Percentiles rank a stretch among this genome's conserved stretches.
phyloP scores from a whole-genome alignment of 1,140 invertebrate genomes.

The Eupristina koningsbergeri region DNA sequence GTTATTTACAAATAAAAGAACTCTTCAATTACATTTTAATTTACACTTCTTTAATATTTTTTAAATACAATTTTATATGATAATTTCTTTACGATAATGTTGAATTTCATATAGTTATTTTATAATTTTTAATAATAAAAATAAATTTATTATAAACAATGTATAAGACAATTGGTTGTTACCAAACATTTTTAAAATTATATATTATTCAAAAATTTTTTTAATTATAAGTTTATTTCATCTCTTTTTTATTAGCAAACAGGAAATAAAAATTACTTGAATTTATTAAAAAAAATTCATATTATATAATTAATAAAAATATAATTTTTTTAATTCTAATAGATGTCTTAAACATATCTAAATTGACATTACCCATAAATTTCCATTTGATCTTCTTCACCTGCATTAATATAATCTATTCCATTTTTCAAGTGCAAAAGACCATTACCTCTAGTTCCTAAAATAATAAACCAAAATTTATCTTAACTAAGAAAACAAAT shows the following conservation, averaged over 20 bases:
- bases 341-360: background rate
- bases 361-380: conserved; percentile 67
- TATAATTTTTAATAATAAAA: too few relatives aligned
- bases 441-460: conserved; percentile 68
- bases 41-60: background rate
- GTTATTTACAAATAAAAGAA: background rate
- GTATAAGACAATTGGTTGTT: too few relatives aligned
- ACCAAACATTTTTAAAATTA: too few relatives aligned
- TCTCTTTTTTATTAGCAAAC: too few relatives aligned
- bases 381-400: conserved; percentile 82
- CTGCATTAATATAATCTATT: conserved; percentile 77
- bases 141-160: too few relatives aligned
- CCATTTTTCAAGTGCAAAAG: conserved; percentile 69
- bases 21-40: background rate
- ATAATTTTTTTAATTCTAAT: background rate
- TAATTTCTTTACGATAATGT: too few relatives aligned
- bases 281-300: background rate
- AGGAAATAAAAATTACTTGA: too few relatives aligned
- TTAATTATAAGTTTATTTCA: too few relatives aligned
- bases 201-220: too few relatives aligned
- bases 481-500: background rate
- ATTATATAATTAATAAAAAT: background rate
- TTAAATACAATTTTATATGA: background rate
- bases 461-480: conserved; percentile 38
- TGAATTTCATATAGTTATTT: too few relatives aligned